These are phyloP conservation scores for Gymnobelideus leadbeateri DNA, from an alignment of 2,113 vertebrate genomes.

Conservation along the genomic window DNA sequence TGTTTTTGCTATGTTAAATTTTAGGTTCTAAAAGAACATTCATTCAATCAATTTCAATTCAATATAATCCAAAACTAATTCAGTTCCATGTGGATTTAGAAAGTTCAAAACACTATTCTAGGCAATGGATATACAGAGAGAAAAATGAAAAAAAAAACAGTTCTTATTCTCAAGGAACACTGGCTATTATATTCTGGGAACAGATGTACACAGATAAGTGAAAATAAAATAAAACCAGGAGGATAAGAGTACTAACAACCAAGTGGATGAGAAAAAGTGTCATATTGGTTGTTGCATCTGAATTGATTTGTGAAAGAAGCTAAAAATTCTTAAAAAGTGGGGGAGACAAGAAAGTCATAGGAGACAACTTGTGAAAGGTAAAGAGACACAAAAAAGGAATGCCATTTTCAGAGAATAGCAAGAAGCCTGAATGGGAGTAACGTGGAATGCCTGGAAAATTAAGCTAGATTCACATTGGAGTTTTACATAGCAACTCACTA, in stretches of 20 bases:
- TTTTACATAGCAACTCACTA: not conserved
- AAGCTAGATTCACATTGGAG: not conserved
- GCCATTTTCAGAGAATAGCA: not conserved
- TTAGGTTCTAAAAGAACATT: not conserved
- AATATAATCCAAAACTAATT: not conserved
- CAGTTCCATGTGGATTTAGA: not conserved
- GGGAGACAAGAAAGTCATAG: not conserved
- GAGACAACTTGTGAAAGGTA: not conserved
- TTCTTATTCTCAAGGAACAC: not conserved
- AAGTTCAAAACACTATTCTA: not conserved
- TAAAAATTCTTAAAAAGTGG: not conserved
- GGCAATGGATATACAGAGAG: not conserved
- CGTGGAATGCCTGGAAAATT: not conserved
- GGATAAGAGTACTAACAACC: not conserved
- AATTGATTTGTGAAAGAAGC: not conserved
- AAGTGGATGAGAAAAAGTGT: not conserved
- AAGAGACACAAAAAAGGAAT: not conserved
- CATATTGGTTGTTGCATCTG: not conserved
- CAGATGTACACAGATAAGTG: not conserved
- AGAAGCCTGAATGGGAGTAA: not conserved
- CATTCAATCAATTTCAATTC: not conserved
- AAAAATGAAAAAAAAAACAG: not conserved
- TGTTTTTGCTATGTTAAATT: not conserved
- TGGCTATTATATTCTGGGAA: not conserved
- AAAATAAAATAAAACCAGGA: not conserved